These are phyloP conservation scores for Pogoniulus pusillus DNA, from an alignment of 2,797 vertebrate species.

Conservation along the genomic window DNA sequence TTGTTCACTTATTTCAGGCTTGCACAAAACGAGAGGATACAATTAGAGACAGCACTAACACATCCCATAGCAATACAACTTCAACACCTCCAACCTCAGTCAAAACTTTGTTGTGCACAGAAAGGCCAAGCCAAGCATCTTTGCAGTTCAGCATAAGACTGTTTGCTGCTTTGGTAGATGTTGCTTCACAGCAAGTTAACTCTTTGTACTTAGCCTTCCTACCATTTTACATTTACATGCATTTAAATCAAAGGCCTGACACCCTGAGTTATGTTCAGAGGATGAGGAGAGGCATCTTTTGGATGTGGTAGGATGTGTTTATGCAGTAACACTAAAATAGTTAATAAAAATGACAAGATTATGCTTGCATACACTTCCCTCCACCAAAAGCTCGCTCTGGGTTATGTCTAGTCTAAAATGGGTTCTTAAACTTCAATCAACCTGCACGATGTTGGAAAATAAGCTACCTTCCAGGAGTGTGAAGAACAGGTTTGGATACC, in stretches of 20 bases:
- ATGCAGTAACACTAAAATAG: neutral
- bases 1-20: neutral
- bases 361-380: neutral
- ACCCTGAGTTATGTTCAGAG: neutral
- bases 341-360: conserved; percentile 44
- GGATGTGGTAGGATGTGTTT: conserved; percentile 1
- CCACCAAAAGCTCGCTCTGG: neutral
- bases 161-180: neutral
- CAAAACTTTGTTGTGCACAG: neutral
- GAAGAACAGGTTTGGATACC: neutral
- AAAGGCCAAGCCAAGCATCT: neutral
- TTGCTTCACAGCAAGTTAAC: conserved; percentile 13
- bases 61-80: neutral
- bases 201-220: neutral
- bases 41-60: neutral
- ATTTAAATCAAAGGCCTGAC: conserved; percentile 23
- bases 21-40: neutral
- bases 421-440: conserved; percentile 19
- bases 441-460: neutral
- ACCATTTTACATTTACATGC: neutral
- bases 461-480: neutral
- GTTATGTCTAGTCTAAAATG: neutral
- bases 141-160: neutral
- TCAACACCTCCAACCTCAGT: neutral
- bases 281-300: neutral